Conservation (phyloP, 2,888 invertebrate genomes). For the Eristalinus sepulchralis region DNA sequence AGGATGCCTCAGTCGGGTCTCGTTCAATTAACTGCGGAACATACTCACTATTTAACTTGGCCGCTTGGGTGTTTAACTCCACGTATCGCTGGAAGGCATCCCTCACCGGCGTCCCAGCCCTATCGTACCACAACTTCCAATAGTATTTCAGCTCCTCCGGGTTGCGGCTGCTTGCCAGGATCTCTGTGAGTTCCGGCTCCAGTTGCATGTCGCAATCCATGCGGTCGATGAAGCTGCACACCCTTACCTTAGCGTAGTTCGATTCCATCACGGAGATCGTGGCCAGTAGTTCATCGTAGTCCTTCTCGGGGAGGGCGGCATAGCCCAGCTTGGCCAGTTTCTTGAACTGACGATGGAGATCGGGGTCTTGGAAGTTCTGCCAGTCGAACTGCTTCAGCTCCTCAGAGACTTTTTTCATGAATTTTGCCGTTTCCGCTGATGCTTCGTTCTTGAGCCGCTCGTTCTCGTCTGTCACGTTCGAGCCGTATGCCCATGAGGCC, state of each 20-base stretch:
- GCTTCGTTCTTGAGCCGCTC: conserved; percentile 81
- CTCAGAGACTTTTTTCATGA: conserved; percentile 78
- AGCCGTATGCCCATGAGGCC: conserved; percentile 88
- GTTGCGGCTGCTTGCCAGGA: conserved; percentile 86
- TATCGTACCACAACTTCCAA: conserved; percentile 91
- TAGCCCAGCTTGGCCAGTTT: conserved; percentile 87
- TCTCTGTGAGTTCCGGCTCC: conserved; percentile 88
- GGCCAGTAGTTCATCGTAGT: conserved; percentile 84
- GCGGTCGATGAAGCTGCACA: conserved; percentile 86
- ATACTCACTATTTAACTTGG: conserved; percentile 85
- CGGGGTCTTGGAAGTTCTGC: conserved; percentile 86
- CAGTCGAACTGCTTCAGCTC: conserved; percentile 84
- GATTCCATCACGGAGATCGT: conserved; percentile 88
- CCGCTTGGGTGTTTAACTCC: conserved; percentile 86
- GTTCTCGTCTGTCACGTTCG: conserved; percentile 89
- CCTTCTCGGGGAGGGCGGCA: conserved; percentile 87
- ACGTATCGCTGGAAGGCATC: conserved; percentile 86
- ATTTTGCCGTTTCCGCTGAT: conserved; percentile 77
- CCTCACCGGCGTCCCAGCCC: conserved; percentile 85
- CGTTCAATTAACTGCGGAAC: background rate
- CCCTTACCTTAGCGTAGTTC: conserved; percentile 89
- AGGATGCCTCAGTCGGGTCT: background rate
- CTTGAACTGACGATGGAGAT: conserved; percentile 88
- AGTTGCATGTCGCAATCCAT: conserved; percentile 86
- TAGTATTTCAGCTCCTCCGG: conserved; percentile 89